Base-by-base conservation (phyloP, 30 jellyfish, hydroid and myxozoan species). In the Clytia hemisphaerica region DNA sequence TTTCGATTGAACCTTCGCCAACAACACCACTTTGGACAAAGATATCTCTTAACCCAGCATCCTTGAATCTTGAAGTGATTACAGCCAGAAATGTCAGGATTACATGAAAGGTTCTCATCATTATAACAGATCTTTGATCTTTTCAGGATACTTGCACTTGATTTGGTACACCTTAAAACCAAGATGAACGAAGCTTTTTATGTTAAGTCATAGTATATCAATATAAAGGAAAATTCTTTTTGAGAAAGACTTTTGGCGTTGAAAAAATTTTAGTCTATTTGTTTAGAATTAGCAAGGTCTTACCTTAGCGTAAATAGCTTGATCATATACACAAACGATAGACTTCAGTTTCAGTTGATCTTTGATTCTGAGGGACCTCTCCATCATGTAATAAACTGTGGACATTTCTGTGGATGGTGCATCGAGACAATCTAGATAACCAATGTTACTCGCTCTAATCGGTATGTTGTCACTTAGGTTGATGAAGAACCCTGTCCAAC, bases 251-350 rank as follows among this genome's bases (percentile, higher is more conserved):
- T n/a, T n/a, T n/a, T n/a, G n/a, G n/a, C n/a, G n/a, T n/a, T n/a
- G n/a, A n/a, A n/a, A n/a, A n/a, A n/a, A n/a, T 61, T 61, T 79
- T 79, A 75, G 22, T 29, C 61, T 2, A 75, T 58, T 61, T 75
- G 62, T n/a, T 36, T 49, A 10, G 82, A 71, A 33, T 75, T 75
- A n/a, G n/a, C n/a, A n/a, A n/a, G n/a, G n/a, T n/a, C n/a, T n/a
- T n/a, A n/a, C n/a, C 21, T 51, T 51, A 10, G 66, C 21, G 37
- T 63, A 63, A 15, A 63, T 63, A 30, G 77, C 77, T 63, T 63
- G 77, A 42, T 63, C 77, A 63, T 22, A 63, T 63, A 63, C 71
- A 34, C 72, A 59, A 16, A 59, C 54, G 15, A 59, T 59, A 24
- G 24, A 59, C 29, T 59, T 59, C 54, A 63, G 62, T n/a, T 63